These are phyloP conservation scores for Nudaria mundana DNA, from an alignment of 2,888 invertebrate species.

Conservation along the genomic window DNA sequence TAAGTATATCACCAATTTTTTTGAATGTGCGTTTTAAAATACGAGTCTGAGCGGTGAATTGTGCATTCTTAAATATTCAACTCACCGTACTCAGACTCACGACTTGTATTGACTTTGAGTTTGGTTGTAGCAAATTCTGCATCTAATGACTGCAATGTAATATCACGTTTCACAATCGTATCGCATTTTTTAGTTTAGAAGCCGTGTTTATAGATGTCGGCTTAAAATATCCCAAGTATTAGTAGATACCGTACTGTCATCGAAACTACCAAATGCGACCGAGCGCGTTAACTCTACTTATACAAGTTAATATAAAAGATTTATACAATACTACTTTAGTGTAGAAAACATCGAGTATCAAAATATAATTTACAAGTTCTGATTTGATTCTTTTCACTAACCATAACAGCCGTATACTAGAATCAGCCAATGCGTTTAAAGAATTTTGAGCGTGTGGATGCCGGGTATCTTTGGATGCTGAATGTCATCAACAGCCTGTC, in stretches of 20 bases:
- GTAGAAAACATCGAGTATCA: constrained; percentile 81
- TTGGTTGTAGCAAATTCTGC: constrained; percentile 11
- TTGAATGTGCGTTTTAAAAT: constrained; percentile 39
- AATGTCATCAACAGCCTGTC: constrained; percentile 40
- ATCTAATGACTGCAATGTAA: constrained; percentile 34
- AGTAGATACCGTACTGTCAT: constrained; percentile 26
- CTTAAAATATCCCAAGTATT: constrained; percentile 15
- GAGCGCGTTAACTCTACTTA: constrained; percentile 59
- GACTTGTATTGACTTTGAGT: constrained; percentile 26
- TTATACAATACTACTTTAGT: constrained; percentile 65
- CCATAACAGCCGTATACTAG: constrained; percentile 80
- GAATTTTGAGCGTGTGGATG: constrained; percentile 68
- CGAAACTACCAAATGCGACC: constrained; percentile 61
- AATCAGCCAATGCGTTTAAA: constrained; percentile 75
- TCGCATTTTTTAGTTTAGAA: constrained; percentile 53
- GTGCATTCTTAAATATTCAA: too few relatives aligned
- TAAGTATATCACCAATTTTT: constrained; percentile 69
- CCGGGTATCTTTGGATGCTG: constrained; percentile 53
- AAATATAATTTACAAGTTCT: constrained; percentile 78
- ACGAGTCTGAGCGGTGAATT: too few relatives aligned
- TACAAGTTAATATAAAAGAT: constrained; percentile 62
- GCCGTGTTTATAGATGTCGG: constrained; percentile 14
- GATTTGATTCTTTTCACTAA: constrained; percentile 77
- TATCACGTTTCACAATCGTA: constrained; percentile 52
- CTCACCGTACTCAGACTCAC: too few relatives aligned